Conservation (phyloP, 2,888 invertebrate species). For the Apoda limacodes region DNA sequence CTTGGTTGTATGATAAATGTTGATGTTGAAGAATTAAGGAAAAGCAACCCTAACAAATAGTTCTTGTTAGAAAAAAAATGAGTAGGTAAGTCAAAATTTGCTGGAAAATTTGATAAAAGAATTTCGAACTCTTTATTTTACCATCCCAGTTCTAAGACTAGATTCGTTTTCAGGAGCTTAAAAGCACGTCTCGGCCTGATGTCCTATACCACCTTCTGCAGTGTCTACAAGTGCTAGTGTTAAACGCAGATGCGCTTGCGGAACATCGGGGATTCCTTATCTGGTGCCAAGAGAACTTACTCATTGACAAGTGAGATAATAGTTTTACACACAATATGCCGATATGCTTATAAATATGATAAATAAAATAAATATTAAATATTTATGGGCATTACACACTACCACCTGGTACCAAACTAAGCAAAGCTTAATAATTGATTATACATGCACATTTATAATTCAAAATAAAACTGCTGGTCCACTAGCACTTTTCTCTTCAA, state of each 20-base stretch:
- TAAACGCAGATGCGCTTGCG: slow-evolving; percentile 93
- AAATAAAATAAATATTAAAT: no score
- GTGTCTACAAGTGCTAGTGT: slow-evolving; percentile 88
- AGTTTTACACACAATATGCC: background rate
- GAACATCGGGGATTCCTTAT: slow-evolving; percentile 94
- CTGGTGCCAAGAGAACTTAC: slow-evolving; percentile 95
- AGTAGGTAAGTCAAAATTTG: no score
- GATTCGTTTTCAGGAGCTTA: slow-evolving; percentile 75
- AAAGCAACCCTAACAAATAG: no score
- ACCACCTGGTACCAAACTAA: no score
- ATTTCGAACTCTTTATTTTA: background rate
- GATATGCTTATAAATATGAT: background rate
- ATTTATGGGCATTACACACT: no score
- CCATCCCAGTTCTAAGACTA: slow-evolving; percentile 1
- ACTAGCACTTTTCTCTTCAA: no score
- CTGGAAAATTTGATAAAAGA: background rate
- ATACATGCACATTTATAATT: no score
- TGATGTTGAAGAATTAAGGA: no score
- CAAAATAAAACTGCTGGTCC: no score
- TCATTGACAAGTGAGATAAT: slow-evolving; percentile 85
- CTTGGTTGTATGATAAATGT: no score
- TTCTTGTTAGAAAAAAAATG: no score
- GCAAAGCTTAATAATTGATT: no score
- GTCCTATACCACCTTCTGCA: slow-evolving; percentile 93
- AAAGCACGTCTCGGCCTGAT: slow-evolving; percentile 88